Evolutionary conservation across 35 echinoderm and acorn worm genomes (phyloP).

Genomic region (Stichopus chloronotus): DNA sequence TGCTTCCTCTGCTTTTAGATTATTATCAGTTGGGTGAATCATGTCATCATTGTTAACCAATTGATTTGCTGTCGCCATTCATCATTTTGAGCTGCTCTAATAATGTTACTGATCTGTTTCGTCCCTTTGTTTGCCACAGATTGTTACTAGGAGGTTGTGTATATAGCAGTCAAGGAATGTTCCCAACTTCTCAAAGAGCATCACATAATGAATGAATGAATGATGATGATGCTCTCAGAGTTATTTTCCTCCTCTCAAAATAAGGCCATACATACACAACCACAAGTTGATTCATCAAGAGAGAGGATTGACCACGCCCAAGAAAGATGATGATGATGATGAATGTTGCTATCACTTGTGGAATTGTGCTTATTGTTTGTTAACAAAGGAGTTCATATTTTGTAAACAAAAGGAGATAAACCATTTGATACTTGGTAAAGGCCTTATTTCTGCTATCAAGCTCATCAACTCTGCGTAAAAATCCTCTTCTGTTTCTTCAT

Average conservation of each 20-base stretch:
- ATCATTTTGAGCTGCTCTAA: slow-evolving; percentile 32
- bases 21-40: slow-evolving; percentile 3
- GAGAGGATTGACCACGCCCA: not conserved
- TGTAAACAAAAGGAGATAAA: not conserved
- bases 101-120: not conserved
- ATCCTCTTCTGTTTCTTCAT: not conserved
- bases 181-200: not conserved
- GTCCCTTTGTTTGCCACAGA: slow-evolving; percentile 40
- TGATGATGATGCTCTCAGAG: not conserved
- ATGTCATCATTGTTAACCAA: slow-evolving; percentile 15
- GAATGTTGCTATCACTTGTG: too few relatives aligned
- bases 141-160: slow-evolving; percentile 48
- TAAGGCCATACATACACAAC: not conserved
- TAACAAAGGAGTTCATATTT: not conserved
- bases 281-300: slow-evolving; percentile 18
- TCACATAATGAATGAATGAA: too few relatives aligned
- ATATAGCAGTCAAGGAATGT: slow-evolving; percentile 23
- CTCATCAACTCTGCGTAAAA: not conserved
- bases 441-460: not conserved
- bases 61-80: not conserved
- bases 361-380: not conserved
- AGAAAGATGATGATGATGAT: not conserved
- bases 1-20: not conserved
- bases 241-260: slow-evolving; percentile 1
- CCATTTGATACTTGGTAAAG: slow-evolving; percentile 2